Base-by-base conservation (phyloP, 2,888 invertebrate species). In the Merodon equestris region DNA sequence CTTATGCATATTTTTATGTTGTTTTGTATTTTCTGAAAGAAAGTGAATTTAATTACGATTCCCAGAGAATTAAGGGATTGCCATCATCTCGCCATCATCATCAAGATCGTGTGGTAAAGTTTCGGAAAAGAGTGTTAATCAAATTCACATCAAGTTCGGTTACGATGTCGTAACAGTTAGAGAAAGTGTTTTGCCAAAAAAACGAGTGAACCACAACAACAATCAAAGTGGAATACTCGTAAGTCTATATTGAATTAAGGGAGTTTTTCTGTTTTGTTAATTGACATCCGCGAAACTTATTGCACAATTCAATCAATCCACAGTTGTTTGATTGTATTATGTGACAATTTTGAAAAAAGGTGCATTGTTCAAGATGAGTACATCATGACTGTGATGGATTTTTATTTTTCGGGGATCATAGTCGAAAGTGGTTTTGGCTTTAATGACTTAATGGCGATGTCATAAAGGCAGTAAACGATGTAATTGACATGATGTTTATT, bases 161-260 rank as follows among this genome's bases (percentile, higher is more conserved):
- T 75, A 57, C 15, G 67, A 72, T 77, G 72, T 77, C 77, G 72
- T 77, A 77, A 77, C 54, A 67, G 67, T 17, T 57, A 77, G 77
- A 67, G 77, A 77, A 77, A 77, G 77, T 77, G 72, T 63, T 72
- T 77, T 68, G 63, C 67, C 72, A 57, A 72, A 77, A 76, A 61
- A 64, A 40, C 18, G 38, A 54, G 15, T 53, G 34, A 57, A 42
- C 44, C 51, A n/a, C 47, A 45, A 17, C 57, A 63, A n/a, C 15
- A 40, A 67, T 50, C 48, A 58, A 45, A 56, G 45, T 18, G 48
- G n/a, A n/a, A n/a, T n/a, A n/a, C n/a, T n/a, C n/a, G n/a, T n/a
- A n/a, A n/a, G n/a, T n/a, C n/a, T n/a, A n/a, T n/a, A n/a, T n/a
- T n/a, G n/a, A n/a, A n/a, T n/a, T n/a, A n/a, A n/a, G n/a, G n/a